phyloP scores from a whole-genome alignment of 2,888 invertebrate species.

The Cerceris ruficornis region DNA sequence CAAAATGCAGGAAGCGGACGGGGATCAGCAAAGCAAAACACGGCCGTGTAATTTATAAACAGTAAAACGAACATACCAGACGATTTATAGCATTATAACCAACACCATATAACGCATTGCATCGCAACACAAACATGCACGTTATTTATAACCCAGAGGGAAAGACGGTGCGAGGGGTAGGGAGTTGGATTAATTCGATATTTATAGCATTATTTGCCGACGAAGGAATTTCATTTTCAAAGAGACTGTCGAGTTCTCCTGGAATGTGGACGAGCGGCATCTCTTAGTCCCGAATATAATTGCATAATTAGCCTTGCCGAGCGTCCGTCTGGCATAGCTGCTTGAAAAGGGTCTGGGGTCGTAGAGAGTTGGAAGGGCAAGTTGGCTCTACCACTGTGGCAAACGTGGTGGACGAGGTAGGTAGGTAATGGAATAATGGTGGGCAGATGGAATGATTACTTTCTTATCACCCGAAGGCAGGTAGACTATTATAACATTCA shows the following conservation, averaged over 20 bases:
- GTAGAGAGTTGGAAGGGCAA: constrained; percentile 11
- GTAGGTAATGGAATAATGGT: constrained; percentile 69
- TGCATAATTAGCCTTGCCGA: constrained; percentile 57
- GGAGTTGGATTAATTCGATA: constrained; percentile 35
- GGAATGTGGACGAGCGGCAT: constrained; percentile 1
- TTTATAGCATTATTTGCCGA: constrained; percentile 26
- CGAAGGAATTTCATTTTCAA: constrained; percentile 52
- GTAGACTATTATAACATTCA: constrained; percentile 71
- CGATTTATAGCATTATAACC: constrained; percentile 27
- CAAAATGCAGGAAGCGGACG: neutral
- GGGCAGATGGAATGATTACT: constrained; percentile 73
- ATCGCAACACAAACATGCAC: neutral
- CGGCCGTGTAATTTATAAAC: neutral
- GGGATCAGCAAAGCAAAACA: neutral
- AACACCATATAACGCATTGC: neutral
- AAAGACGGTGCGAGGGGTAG: constrained; percentile 1
- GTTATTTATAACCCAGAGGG: constrained; percentile 28
- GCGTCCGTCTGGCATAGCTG: constrained; percentile 10
- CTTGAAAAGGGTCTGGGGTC: constrained; percentile 3
- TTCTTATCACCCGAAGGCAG: constrained; percentile 71
- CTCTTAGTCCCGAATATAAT: constrained; percentile 46
- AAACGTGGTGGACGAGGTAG: constrained; percentile 9
- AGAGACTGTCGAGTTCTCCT: neutral
- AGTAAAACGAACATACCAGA: neutral
- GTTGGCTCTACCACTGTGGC: constrained; percentile 5